phyloP scores from a whole-genome alignment of 2,113 vertebrate species.

The Cynocephalus volans region DNA sequence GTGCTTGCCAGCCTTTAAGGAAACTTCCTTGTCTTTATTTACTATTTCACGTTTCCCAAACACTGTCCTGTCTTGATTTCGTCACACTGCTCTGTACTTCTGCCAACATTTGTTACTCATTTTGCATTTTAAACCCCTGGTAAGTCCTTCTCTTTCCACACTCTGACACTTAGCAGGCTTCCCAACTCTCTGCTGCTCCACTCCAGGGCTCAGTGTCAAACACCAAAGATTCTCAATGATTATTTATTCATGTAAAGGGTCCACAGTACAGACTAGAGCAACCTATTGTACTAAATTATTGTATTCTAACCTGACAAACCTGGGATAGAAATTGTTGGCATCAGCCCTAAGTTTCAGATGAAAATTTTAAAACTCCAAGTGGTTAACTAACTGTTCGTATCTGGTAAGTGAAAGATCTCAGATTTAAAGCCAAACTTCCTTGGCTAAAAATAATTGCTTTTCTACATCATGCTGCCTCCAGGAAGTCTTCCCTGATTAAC shows the following conservation, averaged over 20 bases:
- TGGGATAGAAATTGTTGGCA: background rate
- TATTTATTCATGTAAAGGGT: background rate
- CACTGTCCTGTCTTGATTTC: background rate
- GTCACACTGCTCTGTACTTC: background rate
- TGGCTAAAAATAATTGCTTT: slow-evolving; percentile 9
- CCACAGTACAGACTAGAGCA: background rate
- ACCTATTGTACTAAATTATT: background rate
- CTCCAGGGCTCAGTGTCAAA: background rate
- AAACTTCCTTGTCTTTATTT: background rate
- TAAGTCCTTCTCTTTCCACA: background rate
- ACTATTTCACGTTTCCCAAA: background rate
- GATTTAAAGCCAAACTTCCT: slow-evolving; percentile 41
- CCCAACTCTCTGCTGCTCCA: background rate
- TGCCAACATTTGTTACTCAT: background rate
- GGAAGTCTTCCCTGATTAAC: background rate
- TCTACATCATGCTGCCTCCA: background rate
- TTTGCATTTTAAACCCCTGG: background rate
- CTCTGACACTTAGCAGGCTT: background rate
- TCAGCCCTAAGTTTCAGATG: background rate
- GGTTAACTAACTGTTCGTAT: background rate
- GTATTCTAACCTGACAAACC: background rate
- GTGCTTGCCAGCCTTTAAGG: background rate
- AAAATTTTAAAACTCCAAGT: background rate
- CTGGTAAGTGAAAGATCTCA: background rate
- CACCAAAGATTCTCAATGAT: background rate